A percentile compares a stretch with the other conserved stretches of the same genome.
phyloP scores from a whole-genome alignment of 1,140 invertebrate species.

The Megalonaias nervosa region DNA sequence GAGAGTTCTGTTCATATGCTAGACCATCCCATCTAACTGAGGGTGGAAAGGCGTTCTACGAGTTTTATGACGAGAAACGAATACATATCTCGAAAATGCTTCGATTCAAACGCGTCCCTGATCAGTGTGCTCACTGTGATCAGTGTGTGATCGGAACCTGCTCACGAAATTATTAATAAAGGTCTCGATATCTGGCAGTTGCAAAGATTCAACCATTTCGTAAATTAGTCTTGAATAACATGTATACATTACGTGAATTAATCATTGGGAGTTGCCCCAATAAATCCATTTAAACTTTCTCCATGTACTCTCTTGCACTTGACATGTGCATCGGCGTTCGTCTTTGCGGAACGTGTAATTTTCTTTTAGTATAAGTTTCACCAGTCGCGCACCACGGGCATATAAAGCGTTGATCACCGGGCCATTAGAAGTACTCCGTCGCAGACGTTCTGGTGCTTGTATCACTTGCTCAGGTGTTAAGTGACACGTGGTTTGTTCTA shows the following conservation, averaged over 20 bases:
- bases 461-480: too few relatives aligned
- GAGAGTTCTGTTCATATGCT: constrained; percentile 1
- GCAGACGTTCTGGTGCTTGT: too few relatives aligned
- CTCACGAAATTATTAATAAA: constrained; percentile 4
- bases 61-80: background rate
- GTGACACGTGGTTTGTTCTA: too few relatives aligned
- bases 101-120: constrained; percentile 9
- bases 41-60: background rate
- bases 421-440: too few relatives aligned
- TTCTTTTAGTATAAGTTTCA: too few relatives aligned
- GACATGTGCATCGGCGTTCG: constrained; percentile 6
- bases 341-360: too few relatives aligned
- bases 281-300: constrained; percentile 13
- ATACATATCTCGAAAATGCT: background rate
- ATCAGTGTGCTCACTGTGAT: constrained; percentile 1
- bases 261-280: constrained; percentile 1
- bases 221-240: constrained; percentile 15
- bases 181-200: background rate
- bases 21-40: constrained; percentile 1
- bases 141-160: constrained; percentile 7
- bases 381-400: too few relatives aligned
- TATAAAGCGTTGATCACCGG: too few relatives aligned
- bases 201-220: constrained; percentile 3
- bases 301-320: constrained; percentile 2
- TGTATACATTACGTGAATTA: constrained; percentile 6